A percentile compares a stretch with the other conserved stretches of the same genome.
These are phyloP conservation scores for Rhyacichthys aspro DNA, from an alignment of 2,797 vertebrate species.

Conservation along the genomic window DNA sequence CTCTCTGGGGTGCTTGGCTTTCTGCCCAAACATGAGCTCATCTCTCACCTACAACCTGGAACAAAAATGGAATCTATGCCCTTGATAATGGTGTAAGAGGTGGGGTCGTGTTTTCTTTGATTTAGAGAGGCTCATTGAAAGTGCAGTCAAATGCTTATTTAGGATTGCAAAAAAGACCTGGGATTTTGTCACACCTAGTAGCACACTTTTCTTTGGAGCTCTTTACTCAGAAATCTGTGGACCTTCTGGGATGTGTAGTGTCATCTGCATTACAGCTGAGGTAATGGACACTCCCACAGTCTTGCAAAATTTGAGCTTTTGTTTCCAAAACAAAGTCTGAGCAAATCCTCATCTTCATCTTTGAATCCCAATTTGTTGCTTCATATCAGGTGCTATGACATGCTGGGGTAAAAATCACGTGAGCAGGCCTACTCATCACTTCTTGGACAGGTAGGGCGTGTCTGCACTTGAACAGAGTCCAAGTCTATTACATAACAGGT, in stretches of 20 bases:
- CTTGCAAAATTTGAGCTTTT: background rate
- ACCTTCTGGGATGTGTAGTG: background rate
- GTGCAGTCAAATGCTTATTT: slow-evolving; percentile 26
- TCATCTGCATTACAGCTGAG: background rate
- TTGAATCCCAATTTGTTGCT: slow-evolving; percentile 18
- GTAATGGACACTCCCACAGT: background rate
- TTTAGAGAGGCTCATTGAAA: slow-evolving; percentile 19
- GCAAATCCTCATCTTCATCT: background rate
- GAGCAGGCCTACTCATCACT: slow-evolving; percentile 37
- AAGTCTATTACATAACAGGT: slow-evolving; percentile 35
- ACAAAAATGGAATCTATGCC: slow-evolving; percentile 31
- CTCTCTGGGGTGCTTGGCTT: slow-evolving; percentile 18
- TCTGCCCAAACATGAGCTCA: slow-evolving; percentile 29
- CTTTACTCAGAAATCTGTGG: background rate
- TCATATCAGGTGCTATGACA: slow-evolving; percentile 10
- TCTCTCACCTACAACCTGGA: slow-evolving; percentile 38
- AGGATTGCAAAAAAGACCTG: background rate
- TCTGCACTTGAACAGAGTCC: slow-evolving; percentile 31
- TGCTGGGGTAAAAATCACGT: slow-evolving; percentile 30
- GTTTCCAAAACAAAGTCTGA: slow-evolving; percentile 24
- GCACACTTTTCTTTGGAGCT: background rate
- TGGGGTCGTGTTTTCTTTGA: slow-evolving; percentile 33
- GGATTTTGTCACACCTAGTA: background rate
- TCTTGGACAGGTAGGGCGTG: slow-evolving; percentile 51
- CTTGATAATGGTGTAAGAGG: slow-evolving; percentile 14